Percentiles rank a stretch among this genome's conserved stretches.
phyloP scores from a whole-genome alignment of 1,140 invertebrate species.

The Sycophila sp. region DNA sequence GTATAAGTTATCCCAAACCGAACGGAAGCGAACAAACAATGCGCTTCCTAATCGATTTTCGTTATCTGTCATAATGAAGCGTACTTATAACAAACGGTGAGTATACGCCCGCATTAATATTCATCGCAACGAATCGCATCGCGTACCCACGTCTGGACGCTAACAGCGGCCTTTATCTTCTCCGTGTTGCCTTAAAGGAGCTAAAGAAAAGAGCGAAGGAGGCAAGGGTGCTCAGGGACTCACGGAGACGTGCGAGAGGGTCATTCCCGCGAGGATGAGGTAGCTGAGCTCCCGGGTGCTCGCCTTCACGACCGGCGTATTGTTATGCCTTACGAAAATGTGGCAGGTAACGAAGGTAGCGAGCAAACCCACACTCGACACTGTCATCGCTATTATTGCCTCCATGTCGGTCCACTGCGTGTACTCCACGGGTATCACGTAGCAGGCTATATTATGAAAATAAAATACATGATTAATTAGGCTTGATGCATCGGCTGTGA shows the following conservation, averaged over 20 bases:
- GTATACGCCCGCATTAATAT: no score
- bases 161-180: no score
- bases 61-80: no score
- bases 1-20: no score
- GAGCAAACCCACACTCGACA: slow-evolving; percentile 73
- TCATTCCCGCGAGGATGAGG: slow-evolving; percentile 73
- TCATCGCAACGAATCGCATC: no score
- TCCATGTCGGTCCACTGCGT: slow-evolving; percentile 70
- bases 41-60: no score
- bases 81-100: no score
- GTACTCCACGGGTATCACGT: slow-evolving; percentile 69
- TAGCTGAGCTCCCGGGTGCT: slow-evolving; percentile 76
- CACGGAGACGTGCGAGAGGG: slow-evolving; percentile 52
- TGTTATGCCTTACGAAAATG: slow-evolving; percentile 74
- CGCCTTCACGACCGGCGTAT: slow-evolving; percentile 78
- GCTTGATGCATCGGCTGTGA: background rate
- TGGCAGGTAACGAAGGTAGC: slow-evolving; percentile 69
- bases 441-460: slow-evolving; percentile 71
- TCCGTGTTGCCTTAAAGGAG: no score
- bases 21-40: no score
- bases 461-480: background rate
- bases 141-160: no score
- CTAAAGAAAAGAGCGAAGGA: background rate
- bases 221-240: slow-evolving; percentile 29
- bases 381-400: slow-evolving; percentile 71